Evolutionary conservation across 2,888 invertebrate genomes (phyloP), one percentile per base, ranked within the genome.

Genomic region (Syrphus vitripennis): DNA sequence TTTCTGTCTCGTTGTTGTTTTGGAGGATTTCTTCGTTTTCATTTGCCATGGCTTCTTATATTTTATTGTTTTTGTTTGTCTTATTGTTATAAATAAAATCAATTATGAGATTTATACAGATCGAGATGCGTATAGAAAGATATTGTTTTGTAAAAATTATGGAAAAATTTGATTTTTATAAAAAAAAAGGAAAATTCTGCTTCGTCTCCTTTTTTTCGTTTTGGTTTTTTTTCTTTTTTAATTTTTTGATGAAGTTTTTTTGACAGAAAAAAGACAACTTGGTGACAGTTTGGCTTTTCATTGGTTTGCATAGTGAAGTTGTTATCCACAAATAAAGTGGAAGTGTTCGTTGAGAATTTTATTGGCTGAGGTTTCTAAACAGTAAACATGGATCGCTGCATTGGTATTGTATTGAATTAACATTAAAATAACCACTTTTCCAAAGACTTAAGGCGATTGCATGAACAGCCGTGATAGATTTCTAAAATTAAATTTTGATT

Each of bases 21-120:
- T 88, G 88, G 76, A 86, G 89, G 81, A 88, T 89, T 72, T 91
- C 90, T 71, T 90, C 91, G 88, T 90, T 91, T 88, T 92, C 92
- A 90, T 91, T 91, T 88, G 90, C 91, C 91, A 91, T 91, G 74
- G 65, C 88, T 87, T 76, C 87, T 87, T 12, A 82, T 53, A 3
- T 26, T 29, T n/a, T 63, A 19, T 19, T 57, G 16, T 37, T 50
- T 19, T 10, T 10, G 40, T 50, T n/a, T 67, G 7, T 40, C 16
- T 45, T 24, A 21, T 40, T 4, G n/a, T n/a, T 31, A 21, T 26
- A 37, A n/a, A 50, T 67, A 16, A 34, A 45, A 45, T 42, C 21
- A 31, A 19, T 40, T 26, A 29, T 29, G 10, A 29, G 16, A 40
- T 70, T 63, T 14, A 9, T 42, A 16, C 7, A 21, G 10, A 37